A percentile compares a stretch with the other conserved stretches of the same genome.
phyloP scores from a whole-genome alignment of 2,888 invertebrate genomes.

The Synergus japonicus region DNA sequence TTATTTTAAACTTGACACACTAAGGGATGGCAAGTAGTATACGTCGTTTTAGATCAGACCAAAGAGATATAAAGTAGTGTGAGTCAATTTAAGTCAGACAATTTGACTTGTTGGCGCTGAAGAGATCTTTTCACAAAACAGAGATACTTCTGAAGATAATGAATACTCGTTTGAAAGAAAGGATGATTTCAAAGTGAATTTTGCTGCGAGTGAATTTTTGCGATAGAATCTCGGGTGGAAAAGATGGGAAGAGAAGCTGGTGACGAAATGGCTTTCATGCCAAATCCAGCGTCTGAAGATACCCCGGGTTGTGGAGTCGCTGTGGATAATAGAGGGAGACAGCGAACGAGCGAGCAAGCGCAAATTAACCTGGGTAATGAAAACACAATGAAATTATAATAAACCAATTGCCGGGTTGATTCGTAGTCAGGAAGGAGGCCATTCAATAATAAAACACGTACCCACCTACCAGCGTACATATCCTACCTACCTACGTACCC shows the following conservation, averaged over 20 bases:
- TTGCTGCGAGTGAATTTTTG: not conserved
- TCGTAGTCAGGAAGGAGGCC: slow-evolving; percentile 72
- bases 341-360: slow-evolving; percentile 66
- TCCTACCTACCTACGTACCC: slow-evolving; percentile 49
- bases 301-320: slow-evolving; percentile 48
- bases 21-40: not conserved
- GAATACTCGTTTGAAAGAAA: not conserved
- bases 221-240: not conserved
- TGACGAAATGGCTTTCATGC: slow-evolving; percentile 50
- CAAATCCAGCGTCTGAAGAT: slow-evolving; percentile 57
- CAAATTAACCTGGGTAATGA: slow-evolving; percentile 75
- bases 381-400: slow-evolving; percentile 77
- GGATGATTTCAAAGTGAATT: not conserved
- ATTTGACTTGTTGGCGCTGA: not conserved
- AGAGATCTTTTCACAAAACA: not conserved
- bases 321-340: slow-evolving; percentile 70
- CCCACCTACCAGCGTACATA: slow-evolving; percentile 51
- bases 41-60: not conserved
- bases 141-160: not conserved
- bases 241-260: not conserved
- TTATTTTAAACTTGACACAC: not conserved
- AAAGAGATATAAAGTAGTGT: not conserved
- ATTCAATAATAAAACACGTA: slow-evolving; percentile 76
- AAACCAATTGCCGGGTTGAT: slow-evolving; percentile 76
- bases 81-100: not conserved